Percentiles rank a stretch among this genome's conserved stretches.
phyloP scores from a whole-genome alignment of 1,140 invertebrate species.

The Leptonema lineaticorne region DNA sequence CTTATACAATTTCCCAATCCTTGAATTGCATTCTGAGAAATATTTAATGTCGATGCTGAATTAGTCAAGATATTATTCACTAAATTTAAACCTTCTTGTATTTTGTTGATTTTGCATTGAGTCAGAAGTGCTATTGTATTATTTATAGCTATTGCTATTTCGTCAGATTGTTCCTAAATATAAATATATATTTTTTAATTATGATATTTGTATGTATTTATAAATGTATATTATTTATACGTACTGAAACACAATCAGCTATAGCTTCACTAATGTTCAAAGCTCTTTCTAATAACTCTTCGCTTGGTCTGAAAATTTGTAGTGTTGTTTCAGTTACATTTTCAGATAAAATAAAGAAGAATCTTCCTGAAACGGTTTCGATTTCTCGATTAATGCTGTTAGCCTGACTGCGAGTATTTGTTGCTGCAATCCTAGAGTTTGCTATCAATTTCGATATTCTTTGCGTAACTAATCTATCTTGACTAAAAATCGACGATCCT shows the following conservation, averaged over 20 bases:
- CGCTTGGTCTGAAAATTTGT: neutral
- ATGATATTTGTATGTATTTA: neutral
- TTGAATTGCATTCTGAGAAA: neutral
- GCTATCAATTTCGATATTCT: neutral
- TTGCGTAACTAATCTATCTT: neutral
- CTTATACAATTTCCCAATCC: constrained; percentile 8
- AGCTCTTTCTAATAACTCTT: neutral
- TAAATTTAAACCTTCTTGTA: constrained; percentile 4
- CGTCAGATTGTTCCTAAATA: neutral
- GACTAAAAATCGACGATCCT: too few relatives aligned
- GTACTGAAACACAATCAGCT: neutral
- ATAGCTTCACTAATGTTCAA: neutral
- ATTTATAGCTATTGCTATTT: neutral
- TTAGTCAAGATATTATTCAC: neutral
- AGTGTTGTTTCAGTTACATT: neutral
- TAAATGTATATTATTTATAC: neutral
- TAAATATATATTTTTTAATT: neutral
- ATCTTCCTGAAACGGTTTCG: neutral
- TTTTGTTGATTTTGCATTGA: neutral
- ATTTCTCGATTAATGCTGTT: neutral
- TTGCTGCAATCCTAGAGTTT: neutral
- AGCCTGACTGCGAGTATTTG: neutral
- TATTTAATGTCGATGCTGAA: neutral
- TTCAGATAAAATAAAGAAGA: neutral
- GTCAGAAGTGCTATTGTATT: neutral